Percentiles rank a stretch among this genome's conserved stretches.
These are phyloP conservation scores for Agrochola macilenta DNA, from an alignment of 2,888 invertebrate genomes.

Conservation along the genomic window DNA sequence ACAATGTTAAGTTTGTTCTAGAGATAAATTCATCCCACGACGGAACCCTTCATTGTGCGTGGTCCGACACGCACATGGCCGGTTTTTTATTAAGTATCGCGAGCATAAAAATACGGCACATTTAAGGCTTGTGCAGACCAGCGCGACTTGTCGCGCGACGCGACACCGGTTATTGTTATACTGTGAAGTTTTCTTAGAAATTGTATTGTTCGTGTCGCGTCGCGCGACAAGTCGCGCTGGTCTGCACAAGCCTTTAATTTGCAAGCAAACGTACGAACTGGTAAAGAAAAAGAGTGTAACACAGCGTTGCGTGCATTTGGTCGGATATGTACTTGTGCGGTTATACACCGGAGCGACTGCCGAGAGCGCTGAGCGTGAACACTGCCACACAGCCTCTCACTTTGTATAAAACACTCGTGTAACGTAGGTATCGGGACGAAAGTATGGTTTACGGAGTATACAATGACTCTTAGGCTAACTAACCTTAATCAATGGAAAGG, in stretches of 20 bases:
- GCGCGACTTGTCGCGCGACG: too few relatives aligned
- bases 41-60: too few relatives aligned
- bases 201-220: too few relatives aligned
- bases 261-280: constrained; percentile 13
- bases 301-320: constrained; percentile 24
- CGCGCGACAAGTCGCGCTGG: too few relatives aligned
- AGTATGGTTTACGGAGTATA: not conserved
- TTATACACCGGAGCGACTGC: not conserved
- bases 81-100: not conserved
- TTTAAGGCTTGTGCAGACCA: too few relatives aligned
- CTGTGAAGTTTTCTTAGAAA: too few relatives aligned
- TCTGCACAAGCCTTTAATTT: too few relatives aligned
- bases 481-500: constrained; percentile 15
- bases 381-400: constrained; percentile 28
- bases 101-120: not conserved
- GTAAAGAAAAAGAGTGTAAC: constrained; percentile 2
- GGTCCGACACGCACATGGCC: too few relatives aligned
- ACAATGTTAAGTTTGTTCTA: too few relatives aligned
- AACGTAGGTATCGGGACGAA: not conserved
- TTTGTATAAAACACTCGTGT: constrained; percentile 18
- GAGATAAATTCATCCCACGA: too few relatives aligned
- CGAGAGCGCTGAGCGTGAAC: constrained; percentile 23
- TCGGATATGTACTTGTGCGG: constrained; percentile 38
- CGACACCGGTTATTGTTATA: too few relatives aligned
- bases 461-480: constrained; percentile 13